Evolutionary conservation across 2,113 vertebrate genomes (phyloP), one percentile per base, ranked within the genome.

Genomic region (Callorhinus ursinus): DNA sequence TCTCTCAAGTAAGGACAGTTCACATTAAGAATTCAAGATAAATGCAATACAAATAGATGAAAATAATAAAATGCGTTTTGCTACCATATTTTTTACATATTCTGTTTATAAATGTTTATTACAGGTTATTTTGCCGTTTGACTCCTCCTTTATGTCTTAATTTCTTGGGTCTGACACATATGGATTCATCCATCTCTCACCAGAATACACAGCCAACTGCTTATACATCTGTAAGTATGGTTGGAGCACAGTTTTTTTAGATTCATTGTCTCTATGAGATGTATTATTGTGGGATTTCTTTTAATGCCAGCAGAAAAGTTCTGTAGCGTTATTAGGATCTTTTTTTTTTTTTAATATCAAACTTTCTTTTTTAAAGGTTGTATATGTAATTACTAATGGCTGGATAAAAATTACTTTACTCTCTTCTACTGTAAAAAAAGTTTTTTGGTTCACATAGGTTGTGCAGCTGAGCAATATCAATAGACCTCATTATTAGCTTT

Each of bases 131-230:
- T 98, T 99, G 99, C 96, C 99, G 99, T 97, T 98, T 99, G 95
- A 99, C 99, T 89, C 99, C 99, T 90, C 99, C 99, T 18, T 94
- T 99, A 79, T 99, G 99, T 98, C 99, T 99, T 96, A 99, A 99
- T 98, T 99, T 99, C 96, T 98, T 99, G 99, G 99, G 99, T 28
- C 98, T 99, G 98, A 99, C 99, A 77, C 99, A 99, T 97, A 99
- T 99, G 99, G 99, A 99, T 98, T 99, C 99, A 36, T 99, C 99
- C 31, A 99, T 99, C 93, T 99, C 99, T 85, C 99, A 99, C 84
- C 98, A 98, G 96, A 98, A 99, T 16, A 98, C 98, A 91, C 98
- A 99, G 86, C 99, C 99, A 98, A 99, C 99, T 8, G 99, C 99
- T 42, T 99, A 99, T 96, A 99, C 99, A 1, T 99, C 99, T 90